Evolutionary conservation across 2,888 invertebrate genomes (phyloP).

Genomic region (Axea sp.): DNA sequence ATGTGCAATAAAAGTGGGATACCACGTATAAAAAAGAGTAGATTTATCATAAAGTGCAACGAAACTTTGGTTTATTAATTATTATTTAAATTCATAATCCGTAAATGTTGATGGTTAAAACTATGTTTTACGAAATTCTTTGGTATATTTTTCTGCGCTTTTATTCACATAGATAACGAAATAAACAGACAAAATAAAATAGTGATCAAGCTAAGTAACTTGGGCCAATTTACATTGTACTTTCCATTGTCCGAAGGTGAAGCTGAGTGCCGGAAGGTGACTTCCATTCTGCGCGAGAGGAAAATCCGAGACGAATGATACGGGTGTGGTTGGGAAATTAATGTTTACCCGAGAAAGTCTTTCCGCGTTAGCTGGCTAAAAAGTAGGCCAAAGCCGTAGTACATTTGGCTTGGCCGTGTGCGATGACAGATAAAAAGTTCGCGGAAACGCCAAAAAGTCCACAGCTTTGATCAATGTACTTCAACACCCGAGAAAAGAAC

Average conservation of each 20-base stretch:
- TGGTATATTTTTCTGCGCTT: no score
- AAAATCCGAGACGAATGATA: slow-evolving; percentile 50
- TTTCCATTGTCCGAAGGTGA: slow-evolving; percentile 31
- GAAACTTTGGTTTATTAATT: no score
- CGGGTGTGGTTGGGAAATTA: slow-evolving; percentile 55
- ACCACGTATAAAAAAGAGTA: no score
- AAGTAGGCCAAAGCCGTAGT: slow-evolving; percentile 58
- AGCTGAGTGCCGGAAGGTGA: slow-evolving; percentile 49
- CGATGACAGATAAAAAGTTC: slow-evolving; percentile 60
- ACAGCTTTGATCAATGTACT: slow-evolving; percentile 57
- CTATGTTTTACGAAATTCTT: no score
- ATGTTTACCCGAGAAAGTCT: slow-evolving; percentile 62
- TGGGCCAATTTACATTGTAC: slow-evolving; percentile 20
- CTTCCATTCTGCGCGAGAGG: slow-evolving; percentile 39
- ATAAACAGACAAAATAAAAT: slow-evolving; percentile 14
- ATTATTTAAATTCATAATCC: no score
- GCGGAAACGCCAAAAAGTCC: slow-evolving; percentile 59
- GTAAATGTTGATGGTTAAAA: no score
- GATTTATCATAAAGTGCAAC: no score
- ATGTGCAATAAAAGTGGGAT: no score
- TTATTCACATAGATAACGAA: slow-evolving; percentile 8
- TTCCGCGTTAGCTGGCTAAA: slow-evolving; percentile 55
- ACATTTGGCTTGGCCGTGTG: slow-evolving; percentile 41
- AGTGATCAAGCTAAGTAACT: slow-evolving; percentile 25
- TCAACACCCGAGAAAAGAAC: slow-evolving; percentile 51